Conservation (phyloP, 2,888 invertebrate genomes). For the Drosophila neonasuta region DNA sequence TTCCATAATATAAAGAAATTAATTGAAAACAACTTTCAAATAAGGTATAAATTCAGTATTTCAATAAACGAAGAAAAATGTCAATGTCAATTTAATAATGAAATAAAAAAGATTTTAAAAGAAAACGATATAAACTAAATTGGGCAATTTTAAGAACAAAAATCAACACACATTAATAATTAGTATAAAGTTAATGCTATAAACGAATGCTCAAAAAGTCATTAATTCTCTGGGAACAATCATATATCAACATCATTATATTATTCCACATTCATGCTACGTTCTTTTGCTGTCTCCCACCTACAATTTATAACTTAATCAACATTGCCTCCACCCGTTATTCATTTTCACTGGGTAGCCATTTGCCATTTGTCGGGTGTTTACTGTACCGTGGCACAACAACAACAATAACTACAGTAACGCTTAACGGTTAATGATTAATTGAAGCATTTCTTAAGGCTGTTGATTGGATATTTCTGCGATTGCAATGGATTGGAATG, state of each 20-base stretch:
- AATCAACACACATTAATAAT: background rate
- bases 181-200: background rate
- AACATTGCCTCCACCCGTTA: background rate
- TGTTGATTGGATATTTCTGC: slow-evolving; percentile 15
- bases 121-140: background rate
- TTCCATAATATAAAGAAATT: no score
- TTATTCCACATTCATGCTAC: background rate
- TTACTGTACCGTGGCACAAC: slow-evolving; percentile 3
- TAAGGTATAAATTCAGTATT: no score
- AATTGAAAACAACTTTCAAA: no score
- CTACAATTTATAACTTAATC: background rate
- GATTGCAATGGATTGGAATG: slow-evolving; percentile 3
- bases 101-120: no score
- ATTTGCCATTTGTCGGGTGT: background rate
- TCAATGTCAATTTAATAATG: no score
- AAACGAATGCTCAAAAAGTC: background rate
- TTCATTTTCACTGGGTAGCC: background rate
- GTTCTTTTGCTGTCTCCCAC: background rate
- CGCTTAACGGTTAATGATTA: slow-evolving; percentile 40
- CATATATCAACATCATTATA: background rate
- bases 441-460: slow-evolving; percentile 37
- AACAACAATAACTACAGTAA: slow-evolving; percentile 1
- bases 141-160: background rate
- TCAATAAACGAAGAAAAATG: no score
- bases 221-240: background rate